These are phyloP conservation scores for Caenorhabditis briggsae DNA, from an alignment of 1,140 invertebrate species.

Conservation along the genomic window DNA sequence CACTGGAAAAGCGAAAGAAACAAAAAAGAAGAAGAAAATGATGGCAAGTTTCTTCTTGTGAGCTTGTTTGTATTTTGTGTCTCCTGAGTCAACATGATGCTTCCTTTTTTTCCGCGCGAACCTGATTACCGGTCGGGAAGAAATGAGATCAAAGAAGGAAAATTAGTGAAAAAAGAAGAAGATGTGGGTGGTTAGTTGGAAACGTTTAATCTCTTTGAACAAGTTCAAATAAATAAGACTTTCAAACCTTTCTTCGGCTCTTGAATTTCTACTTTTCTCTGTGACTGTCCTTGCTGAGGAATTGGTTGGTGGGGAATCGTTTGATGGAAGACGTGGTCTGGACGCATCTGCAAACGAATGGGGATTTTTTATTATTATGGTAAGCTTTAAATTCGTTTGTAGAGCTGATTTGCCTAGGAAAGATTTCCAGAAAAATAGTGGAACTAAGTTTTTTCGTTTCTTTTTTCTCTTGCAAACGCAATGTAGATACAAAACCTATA, in stretches of 20 bases:
- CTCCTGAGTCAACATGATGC: constrained; percentile 35
- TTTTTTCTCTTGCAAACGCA: no score
- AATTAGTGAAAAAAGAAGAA: background rate
- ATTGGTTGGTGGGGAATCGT: no score
- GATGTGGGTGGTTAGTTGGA: background rate
- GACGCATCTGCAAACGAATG: background rate
- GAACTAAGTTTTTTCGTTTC: no score
- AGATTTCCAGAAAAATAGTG: no score
- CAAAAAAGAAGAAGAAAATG: background rate
- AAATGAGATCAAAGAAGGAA: background rate
- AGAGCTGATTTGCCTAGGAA: no score
- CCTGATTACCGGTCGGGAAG: constrained; percentile 47
- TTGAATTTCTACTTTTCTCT: constrained; percentile 18
- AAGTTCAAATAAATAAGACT: background rate
- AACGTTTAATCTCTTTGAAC: background rate
- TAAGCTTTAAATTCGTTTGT: no score
- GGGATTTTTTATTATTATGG: no score
- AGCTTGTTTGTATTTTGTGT: constrained; percentile 47
- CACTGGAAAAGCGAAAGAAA: background rate
- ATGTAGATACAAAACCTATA: no score
- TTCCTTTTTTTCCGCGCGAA: constrained; percentile 24
- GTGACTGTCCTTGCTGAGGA: background rate
- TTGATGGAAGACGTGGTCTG: constrained; percentile 15
- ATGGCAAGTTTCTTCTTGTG: constrained; percentile 46
- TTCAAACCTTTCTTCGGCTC: constrained; percentile 43